Conservation (phyloP, 2,113 vertebrate species). For the Atrichornis clamosus region DNA sequence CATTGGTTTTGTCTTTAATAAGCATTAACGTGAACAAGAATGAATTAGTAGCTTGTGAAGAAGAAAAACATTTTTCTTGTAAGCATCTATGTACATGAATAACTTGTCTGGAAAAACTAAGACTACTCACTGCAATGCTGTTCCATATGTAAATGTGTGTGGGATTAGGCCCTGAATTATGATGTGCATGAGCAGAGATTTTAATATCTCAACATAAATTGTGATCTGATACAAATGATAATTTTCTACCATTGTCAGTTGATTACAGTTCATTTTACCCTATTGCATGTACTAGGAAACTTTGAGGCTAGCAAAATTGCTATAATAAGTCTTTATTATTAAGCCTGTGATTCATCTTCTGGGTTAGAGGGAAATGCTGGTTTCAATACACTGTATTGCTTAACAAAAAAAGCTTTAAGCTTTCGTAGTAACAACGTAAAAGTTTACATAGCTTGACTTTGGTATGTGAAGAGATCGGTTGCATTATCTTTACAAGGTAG, state of each 20-base stretch:
- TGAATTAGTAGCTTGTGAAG: neutral
- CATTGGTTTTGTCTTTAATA: neutral
- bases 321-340: neutral
- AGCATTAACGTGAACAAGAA: neutral
- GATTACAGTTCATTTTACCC: slow-evolving; percentile 9
- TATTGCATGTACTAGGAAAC: neutral
- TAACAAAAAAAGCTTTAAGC: neutral
- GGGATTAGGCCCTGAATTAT: neutral
- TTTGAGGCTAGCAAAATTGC: slow-evolving; percentile 1
- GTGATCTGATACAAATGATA: neutral
- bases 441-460: neutral
- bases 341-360: slow-evolving; percentile 20
- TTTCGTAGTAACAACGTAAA: neutral
- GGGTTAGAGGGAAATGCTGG: neutral
- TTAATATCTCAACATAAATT: slow-evolving; percentile 3
- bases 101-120: neutral
- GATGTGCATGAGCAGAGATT: neutral
- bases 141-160: neutral
- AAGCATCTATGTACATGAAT: neutral
- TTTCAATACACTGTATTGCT: neutral
- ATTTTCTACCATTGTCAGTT: neutral
- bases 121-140: neutral
- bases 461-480: neutral
- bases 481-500: neutral
- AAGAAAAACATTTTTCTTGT: neutral